Evolutionary conservation across 2,113 vertebrate genomes (phyloP), one percentile per base, ranked within the genome.

Genomic region (Cyprinodon tularosa): DNA sequence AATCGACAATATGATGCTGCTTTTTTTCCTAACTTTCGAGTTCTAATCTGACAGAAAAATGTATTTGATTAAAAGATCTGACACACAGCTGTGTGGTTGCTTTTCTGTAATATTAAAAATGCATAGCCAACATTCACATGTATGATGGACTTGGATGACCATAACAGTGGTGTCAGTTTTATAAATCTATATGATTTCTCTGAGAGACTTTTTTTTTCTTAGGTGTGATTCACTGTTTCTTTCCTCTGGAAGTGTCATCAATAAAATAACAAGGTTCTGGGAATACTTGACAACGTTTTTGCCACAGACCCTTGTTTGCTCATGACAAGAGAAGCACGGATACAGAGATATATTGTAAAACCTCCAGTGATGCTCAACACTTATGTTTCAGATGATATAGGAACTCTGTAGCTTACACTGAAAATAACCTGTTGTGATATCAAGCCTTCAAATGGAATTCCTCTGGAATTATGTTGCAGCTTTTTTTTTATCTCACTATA

Each of bases 301-400:
- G 14, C 39, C 57, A 3, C 42, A 6, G 36, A 50, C 1, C 3
- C 12, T 39, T 1, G 3, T 62, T 60, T 50, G 20, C 40, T 69
- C 44, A 68, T 69, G 20, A 65, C 20, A 74, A 45, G 29, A 61
- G 53, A 37, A 74, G 60, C 71, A 65, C n/a, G 67, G 37, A 36
- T 7, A 3, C 12, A 53, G 9, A 38, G 48, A 60, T 59, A 45
- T 68, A 39, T n/a, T 59, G 59, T 62, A 14, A 62, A 53, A 74
- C 40, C 29, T 11, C 10, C 45, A 38, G 5, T 4, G 22, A n/a
- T 37, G 22, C 36, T 0, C 3, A 65, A 4, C 68, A 61, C 29
- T 45, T 73, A 4, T 64, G 22, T 64, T 68, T n/a, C 40, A 20
- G 66, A 59, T 13, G 36, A 9, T 50, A 59, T 29, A 4, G 7